Percentiles rank a stretch among this genome's conserved stretches.
phyloP scores from a whole-genome alignment of 2,797 vertebrate genomes.

The Oryzias sinensis region DNA sequence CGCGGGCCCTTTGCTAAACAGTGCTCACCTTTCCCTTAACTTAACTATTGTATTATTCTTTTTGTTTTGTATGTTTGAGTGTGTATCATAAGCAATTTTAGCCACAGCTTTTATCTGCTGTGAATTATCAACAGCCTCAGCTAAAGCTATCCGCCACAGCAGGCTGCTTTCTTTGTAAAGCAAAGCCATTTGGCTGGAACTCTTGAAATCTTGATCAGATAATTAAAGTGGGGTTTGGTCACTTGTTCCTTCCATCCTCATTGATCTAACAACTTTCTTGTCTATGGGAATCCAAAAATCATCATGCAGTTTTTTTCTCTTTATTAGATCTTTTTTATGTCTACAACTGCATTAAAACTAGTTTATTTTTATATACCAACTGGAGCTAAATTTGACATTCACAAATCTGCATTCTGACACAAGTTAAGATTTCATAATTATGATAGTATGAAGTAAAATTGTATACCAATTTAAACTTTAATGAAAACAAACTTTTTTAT shows the following conservation, averaged over 20 bases:
- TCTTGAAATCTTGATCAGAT: slow-evolving; percentile 3
- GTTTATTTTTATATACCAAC: too few relatives aligned
- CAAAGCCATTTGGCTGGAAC: slow-evolving; percentile 18
- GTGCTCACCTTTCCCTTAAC: slow-evolving; percentile 24
- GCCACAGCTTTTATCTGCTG: slow-evolving; percentile 40
- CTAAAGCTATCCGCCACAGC: slow-evolving; percentile 16
- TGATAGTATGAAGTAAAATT: too few relatives aligned
- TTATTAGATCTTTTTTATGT: too few relatives aligned
- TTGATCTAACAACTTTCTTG: background rate
- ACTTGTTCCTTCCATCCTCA: background rate
- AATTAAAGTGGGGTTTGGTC: slow-evolving; percentile 1
- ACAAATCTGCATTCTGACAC: too few relatives aligned
- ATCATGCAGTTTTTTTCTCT: too few relatives aligned
- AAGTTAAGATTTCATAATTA: too few relatives aligned
- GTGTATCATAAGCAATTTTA: slow-evolving; percentile 31
- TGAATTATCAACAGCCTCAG: slow-evolving; percentile 7
- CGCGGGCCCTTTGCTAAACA: slow-evolving; percentile 15
- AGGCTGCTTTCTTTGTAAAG: slow-evolving; percentile 24
- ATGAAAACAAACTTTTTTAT: too few relatives aligned
- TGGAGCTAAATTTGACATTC: too few relatives aligned
- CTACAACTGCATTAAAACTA: too few relatives aligned
- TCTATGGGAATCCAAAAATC: too few relatives aligned
- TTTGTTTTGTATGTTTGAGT: background rate
- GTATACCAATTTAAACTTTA: too few relatives aligned
- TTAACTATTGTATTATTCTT: background rate